Evolutionary conservation across 1,140 invertebrate genomes (phyloP), one percentile per base, ranked within the genome.

Genomic region (Hestina assimilis): DNA sequence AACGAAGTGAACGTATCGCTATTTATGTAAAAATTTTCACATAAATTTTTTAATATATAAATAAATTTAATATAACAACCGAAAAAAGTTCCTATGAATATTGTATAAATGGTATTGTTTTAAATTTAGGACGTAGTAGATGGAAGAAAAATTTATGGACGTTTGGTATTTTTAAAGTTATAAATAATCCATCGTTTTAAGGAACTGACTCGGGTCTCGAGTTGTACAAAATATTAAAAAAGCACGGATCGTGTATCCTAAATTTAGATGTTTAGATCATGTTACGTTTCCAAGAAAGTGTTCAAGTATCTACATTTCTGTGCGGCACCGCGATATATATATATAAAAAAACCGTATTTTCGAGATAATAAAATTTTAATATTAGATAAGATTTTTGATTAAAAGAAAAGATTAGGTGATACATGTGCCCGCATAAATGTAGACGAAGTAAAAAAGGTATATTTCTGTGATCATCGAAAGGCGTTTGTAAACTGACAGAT

Each of bases 41-140:
- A 80, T 88, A 86, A 86, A 86, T 83, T 65, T n/a, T n/a, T 81
- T 80, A 85, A 84, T 83, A 85, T 85, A 84, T 86, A 75, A 78
- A 84, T 88, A 82, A 82, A 83, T 82, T 84, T 74, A 83, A 83
- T 88, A 82, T 83, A 82, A 86, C 79, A 85, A 83, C 79, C 86
- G 85, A 85, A 84, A 84, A 80, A 86, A 87, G 84, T 86, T 86
- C 84, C 84, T 87, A 87, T 87, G 78, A 84, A 86, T 84, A 84
- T 84, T 86, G 78, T 88, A 85, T 88, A 86, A 83, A 84, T 75
- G 67, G 75, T 87, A 86, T 86, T 87, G 82, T 87, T 87, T 87
- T 86, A 83, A 86, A 84, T 84, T 85, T 88, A 88, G 84, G 75
- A 85, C 80, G 72, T 88, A 88, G 83, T 84, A 82, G 81, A 84